A percentile compares a stretch with the other conserved stretches of the same genome.
Evolutionary conservation across 2,888 invertebrate species (phyloP).

Genomic region (Limenitis camilla): DNA sequence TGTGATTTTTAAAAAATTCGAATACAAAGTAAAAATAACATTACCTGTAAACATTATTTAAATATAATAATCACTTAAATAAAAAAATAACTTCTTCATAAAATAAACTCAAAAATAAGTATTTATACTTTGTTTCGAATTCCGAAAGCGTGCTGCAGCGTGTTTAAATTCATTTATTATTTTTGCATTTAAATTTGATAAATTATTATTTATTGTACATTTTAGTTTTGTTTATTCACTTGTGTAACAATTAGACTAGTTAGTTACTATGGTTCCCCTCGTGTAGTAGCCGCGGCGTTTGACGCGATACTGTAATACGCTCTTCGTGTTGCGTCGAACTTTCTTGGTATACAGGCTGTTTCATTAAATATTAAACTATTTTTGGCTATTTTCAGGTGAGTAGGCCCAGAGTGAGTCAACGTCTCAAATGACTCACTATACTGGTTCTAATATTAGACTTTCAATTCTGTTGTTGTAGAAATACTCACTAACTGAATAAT

Average conservation of each 20-base stretch:
- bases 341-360: slow-evolving; percentile 37
- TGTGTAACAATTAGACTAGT: slow-evolving; percentile 35
- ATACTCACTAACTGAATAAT: too few species aligned
- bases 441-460: too few species aligned
- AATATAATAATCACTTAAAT: too few species aligned
- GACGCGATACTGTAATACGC: slow-evolving; percentile 44
- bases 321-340: slow-evolving; percentile 31
- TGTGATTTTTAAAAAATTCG: too few species aligned
- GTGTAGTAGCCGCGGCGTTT: slow-evolving; percentile 32
- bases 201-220: slow-evolving; percentile 24
- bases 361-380: not conserved
- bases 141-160: slow-evolving; percentile 18
- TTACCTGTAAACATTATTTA: too few species aligned
- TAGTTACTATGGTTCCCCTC: slow-evolving; percentile 30
- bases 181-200: slow-evolving; percentile 6
- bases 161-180: slow-evolving; percentile 14
- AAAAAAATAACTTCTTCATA: too few species aligned
- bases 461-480: too few species aligned
- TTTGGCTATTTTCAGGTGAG: not conserved
- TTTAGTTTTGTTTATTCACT: slow-evolving; percentile 33
- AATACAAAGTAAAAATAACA: too few species aligned
- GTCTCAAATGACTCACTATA: too few species aligned
- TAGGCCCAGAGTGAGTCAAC: too few species aligned
- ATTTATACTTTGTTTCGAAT: too few species aligned
- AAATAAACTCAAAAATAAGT: too few species aligned